Percentiles rank a stretch among this genome's conserved stretches.
phyloP scores from a whole-genome alignment of 2,888 invertebrate species.

The Lasioglossum pauxillum region DNA sequence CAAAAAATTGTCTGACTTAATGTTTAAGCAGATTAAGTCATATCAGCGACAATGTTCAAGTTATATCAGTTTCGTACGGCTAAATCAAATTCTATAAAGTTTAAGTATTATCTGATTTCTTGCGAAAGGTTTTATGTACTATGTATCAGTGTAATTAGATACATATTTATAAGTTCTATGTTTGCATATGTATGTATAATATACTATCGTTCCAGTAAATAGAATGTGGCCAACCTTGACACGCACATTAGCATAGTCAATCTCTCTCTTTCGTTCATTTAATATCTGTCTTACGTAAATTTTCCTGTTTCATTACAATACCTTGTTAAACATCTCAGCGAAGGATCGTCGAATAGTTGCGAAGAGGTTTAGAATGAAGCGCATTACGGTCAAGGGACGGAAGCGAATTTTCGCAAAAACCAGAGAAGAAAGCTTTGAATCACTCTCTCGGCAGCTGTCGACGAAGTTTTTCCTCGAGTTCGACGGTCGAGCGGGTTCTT shows the following conservation, averaged over 20 bases:
- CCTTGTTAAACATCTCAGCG: not conserved
- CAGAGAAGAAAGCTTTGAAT: not conserved
- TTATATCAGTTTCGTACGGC: too few relatives aligned
- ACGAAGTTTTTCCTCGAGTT: not conserved
- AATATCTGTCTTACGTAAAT: not conserved
- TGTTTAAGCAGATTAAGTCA: too few relatives aligned
- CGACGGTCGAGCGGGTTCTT: not conserved
- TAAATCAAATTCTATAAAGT: not conserved
- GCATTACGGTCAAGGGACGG: not conserved
- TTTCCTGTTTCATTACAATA: not conserved
- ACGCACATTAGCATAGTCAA: not conserved
- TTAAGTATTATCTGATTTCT: not conserved
- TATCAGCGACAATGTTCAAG: too few relatives aligned
- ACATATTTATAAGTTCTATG: not conserved
- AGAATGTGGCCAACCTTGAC: not conserved
- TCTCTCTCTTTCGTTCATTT: not conserved
- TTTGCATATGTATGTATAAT: not conserved
- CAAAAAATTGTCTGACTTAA: too few relatives aligned
- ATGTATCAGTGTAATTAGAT: not conserved
- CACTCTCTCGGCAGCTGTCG: conserved; percentile 3
- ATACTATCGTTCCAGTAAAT: not conserved
- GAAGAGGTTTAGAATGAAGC: not conserved
- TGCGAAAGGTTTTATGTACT: too few relatives aligned
- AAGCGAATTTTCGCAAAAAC: not conserved
- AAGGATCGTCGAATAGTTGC: not conserved